Percentiles rank a stretch among this genome's conserved stretches.
These are phyloP conservation scores for Drosophila nigritarsus DNA, from an alignment of 2,888 invertebrate species.

Conservation along the genomic window DNA sequence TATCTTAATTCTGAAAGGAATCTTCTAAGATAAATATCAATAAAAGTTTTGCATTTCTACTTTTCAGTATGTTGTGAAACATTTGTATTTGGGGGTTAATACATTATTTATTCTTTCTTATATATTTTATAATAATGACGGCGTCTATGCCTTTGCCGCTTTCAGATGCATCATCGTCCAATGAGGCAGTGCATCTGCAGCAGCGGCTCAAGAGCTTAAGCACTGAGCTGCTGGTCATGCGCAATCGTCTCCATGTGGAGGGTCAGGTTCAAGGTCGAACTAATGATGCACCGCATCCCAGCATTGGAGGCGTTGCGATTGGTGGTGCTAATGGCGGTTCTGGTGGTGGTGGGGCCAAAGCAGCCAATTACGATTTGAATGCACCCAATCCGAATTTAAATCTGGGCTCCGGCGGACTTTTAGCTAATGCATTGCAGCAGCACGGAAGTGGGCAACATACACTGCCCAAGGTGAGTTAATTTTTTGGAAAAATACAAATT, in stretches of 20 bases:
- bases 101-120: neutral
- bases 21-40: neutral
- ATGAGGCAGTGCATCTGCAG: constrained; percentile 96
- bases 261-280: constrained; percentile 70
- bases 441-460: constrained; percentile 63
- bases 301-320: constrained; percentile 28
- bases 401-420: constrained; percentile 50
- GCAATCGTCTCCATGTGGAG: constrained; percentile 94
- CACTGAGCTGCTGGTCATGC: constrained; percentile 95
- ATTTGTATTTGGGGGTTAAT: neutral
- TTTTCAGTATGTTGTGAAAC: neutral
- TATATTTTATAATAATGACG: neutral
- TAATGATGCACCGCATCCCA: constrained; percentile 60
- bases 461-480: constrained; percentile 57
- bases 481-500: neutral
- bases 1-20: neutral
- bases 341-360: constrained; percentile 46
- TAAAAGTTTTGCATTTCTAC: neutral
- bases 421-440: constrained; percentile 69
- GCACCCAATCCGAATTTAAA: constrained; percentile 81
- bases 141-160: neutral
- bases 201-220: constrained; percentile 95
- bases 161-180: constrained; percentile 96
- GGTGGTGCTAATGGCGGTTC: constrained; percentile 13
- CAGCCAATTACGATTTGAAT: constrained; percentile 73